Base-by-base conservation (phyloP, 2,113 vertebrate genomes). In the Orthochromis malagaraziensis region DNA sequence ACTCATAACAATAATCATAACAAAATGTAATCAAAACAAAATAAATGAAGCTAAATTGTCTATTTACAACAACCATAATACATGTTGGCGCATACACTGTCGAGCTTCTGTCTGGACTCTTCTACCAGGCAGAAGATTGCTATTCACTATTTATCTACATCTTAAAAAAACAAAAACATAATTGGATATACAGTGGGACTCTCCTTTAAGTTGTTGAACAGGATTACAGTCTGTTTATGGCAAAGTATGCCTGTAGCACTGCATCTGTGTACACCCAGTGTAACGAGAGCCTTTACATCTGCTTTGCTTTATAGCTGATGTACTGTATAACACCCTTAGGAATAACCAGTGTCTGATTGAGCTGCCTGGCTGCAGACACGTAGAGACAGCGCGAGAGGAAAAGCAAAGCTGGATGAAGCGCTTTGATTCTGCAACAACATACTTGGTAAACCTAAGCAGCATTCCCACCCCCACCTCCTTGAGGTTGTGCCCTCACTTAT, bases 261-360 rank as follows among this genome's bases (percentile, higher is more conserved):
- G 68, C 7, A 75, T 92, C 38, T 92, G 77, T 82, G 80, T 58
- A 84, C 75, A 75, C 49, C 80, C 82, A 65, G 38, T 60, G 89
- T 80, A 87, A 90, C 85, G 65, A 63, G 81, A 89, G 87, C 45
- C 79, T 93, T 90, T 92, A 86, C 87, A 93, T 92, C 82, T 89
- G 81, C 82, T 91, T 82, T 85, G 84, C 80, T 84, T 87, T 86
- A 79, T 84, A 90, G 82, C 75, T 81, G 86, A 84, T 91, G 80
- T 90, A 84, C 89, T 93, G 87, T 91, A 93, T 26, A 91, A 91
- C 54, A 85, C 93, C 91, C 91, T 45, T 1, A 92, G 90, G 93
- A 93, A 84, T 89, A 89, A 91, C 88, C 87, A 88, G 47, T 89
- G 81, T 88, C 83, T 92, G 92, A 94, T 89, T 91, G 91, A 94